phyloP scores from a whole-genome alignment of 1,140 invertebrate species.

The Oreohelix idahoensis region DNA sequence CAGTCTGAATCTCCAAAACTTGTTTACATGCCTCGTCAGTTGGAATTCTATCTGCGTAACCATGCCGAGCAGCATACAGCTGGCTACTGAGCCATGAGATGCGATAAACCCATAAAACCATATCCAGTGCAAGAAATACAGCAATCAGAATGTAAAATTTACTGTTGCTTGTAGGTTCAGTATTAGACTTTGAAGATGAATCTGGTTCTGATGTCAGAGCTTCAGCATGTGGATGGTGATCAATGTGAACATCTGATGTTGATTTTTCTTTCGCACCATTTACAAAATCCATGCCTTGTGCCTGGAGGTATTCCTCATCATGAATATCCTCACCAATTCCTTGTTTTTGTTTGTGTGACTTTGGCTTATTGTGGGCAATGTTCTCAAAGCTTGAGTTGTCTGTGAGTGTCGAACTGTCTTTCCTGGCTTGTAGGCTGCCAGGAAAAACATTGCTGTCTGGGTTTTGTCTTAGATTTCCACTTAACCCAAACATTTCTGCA shows the following conservation, averaged over 20 bases:
- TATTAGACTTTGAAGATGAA: not conserved
- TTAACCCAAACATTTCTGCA: slow-evolving; percentile 18
- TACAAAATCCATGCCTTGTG: not conserved
- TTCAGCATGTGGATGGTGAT: not conserved
- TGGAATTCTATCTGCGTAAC: slow-evolving; percentile 60
- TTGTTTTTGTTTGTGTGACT: not conserved
- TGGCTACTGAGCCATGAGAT: slow-evolving; percentile 57
- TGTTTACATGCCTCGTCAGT: slow-evolving; percentile 61
- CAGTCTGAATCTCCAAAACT: slow-evolving; percentile 62
- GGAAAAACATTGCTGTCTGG: slow-evolving; percentile 10
- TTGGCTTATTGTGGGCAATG: not conserved
- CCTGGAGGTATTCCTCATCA: not conserved
- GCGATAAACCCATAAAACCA: slow-evolving; percentile 56
- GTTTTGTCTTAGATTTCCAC: slow-evolving; percentile 24
- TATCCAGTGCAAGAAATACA: slow-evolving; percentile 59
- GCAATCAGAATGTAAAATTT: slow-evolving; percentile 53
- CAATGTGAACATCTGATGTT: not conserved
- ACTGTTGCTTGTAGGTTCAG: not conserved
- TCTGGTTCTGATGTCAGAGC: not conserved
- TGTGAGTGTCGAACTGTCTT: not conserved
- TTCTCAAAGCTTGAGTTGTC: not conserved
- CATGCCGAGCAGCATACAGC: slow-evolving; percentile 49
- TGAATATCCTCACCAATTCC: not conserved
- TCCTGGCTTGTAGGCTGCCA: not conserved
- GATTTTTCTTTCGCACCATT: not conserved